These are phyloP conservation scores for Erynnis tages DNA, from an alignment of 2,888 invertebrate genomes.

Conservation along the genomic window DNA sequence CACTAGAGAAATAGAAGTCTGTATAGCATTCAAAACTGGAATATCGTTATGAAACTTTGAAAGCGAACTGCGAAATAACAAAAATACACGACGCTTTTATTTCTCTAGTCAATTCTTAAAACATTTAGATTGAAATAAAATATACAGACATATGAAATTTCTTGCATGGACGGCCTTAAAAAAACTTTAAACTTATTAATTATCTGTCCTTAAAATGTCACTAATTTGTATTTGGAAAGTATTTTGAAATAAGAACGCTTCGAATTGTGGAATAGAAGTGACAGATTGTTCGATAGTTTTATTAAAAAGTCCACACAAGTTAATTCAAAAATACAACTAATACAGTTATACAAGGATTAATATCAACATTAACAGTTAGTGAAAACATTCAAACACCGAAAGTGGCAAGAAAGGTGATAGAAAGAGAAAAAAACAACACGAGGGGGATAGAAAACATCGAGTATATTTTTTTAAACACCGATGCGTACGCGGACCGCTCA, in stretches of 20 bases:
- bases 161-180: conserved; percentile 35
- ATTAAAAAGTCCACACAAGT: conserved; percentile 24
- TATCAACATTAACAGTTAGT: conserved; percentile 81
- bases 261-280: no score
- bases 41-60: conserved; percentile 10
- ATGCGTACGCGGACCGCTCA: conserved; percentile 68
- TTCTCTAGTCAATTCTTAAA: conserved; percentile 37
- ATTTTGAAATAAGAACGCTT: neutral
- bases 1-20: conserved; percentile 40
- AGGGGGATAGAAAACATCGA: conserved; percentile 70
- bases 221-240: neutral
- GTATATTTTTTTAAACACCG: conserved; percentile 71
- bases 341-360: conserved; percentile 50
- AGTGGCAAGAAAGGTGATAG: conserved; percentile 76
- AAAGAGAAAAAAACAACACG: conserved; percentile 71
- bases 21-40: conserved; percentile 8
- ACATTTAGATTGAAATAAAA: conserved; percentile 43
- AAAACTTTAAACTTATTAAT: no score
- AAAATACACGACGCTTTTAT: conserved; percentile 21
- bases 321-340: conserved; percentile 41
- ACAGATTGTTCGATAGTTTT: neutral
- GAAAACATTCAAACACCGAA: conserved; percentile 80
- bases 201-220: no score
- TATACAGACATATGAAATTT: conserved; percentile 34
- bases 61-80: conserved; percentile 15